These are phyloP conservation scores for Helicoverpa assulta DNA, from an alignment of 2,888 invertebrate genomes.

Conservation along the genomic window DNA sequence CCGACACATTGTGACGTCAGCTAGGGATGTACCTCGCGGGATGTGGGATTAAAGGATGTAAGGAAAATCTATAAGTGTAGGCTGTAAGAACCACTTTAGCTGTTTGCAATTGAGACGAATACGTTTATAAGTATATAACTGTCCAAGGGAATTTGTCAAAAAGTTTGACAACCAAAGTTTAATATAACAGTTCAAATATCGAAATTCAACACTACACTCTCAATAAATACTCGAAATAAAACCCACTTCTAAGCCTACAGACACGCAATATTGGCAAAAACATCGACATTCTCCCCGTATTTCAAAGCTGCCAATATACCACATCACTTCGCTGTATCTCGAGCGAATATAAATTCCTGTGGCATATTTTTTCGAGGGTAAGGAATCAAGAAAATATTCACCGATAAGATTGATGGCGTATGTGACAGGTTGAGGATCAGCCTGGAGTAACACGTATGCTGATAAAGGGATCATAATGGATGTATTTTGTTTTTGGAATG, in stretches of 20 bases:
- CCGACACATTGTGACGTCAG: slow-evolving; percentile 60
- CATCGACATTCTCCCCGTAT: background rate
- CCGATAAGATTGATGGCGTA: slow-evolving; percentile 66
- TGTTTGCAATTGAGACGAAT: too few relatives aligned
- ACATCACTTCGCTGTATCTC: slow-evolving; percentile 35
- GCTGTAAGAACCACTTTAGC: too few relatives aligned
- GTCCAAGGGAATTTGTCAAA: too few relatives aligned
- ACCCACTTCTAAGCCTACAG: background rate
- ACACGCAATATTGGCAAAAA: background rate
- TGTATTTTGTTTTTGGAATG: slow-evolving; percentile 40
- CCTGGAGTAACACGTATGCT: slow-evolving; percentile 51
- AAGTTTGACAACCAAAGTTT: background rate
- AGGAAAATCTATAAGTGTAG: background rate
- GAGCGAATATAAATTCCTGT: slow-evolving; percentile 63
- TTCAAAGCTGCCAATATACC: background rate
- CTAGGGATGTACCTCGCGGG: slow-evolving; percentile 49
- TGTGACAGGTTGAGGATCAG: slow-evolving; percentile 56
- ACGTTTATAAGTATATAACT: too few relatives aligned
- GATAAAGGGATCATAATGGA: slow-evolving; percentile 53
- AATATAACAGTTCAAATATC: background rate
- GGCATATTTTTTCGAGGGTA: slow-evolving; percentile 65
- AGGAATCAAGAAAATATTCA: slow-evolving; percentile 64
- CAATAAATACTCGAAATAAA: background rate
- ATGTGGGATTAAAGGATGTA: slow-evolving; percentile 18
- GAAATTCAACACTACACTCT: background rate